A percentile compares a stretch with the other conserved stretches of the same genome.
Conservation (phyloP, 2,113 vertebrate species). For the Myotis yumanensis region DNA sequence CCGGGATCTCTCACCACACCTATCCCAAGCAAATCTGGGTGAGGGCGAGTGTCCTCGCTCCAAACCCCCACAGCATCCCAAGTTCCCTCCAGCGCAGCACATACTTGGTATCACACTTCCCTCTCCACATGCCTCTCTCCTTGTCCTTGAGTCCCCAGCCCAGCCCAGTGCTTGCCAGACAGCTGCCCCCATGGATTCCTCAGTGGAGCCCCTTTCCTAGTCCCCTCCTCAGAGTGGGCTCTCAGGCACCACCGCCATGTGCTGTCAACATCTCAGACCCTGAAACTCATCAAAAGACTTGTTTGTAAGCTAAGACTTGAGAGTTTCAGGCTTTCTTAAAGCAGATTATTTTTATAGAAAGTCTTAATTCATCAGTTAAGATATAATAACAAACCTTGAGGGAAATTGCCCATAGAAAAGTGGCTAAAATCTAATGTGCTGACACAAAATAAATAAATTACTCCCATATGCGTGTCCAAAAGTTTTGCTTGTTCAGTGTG, state of each 20-base stretch:
- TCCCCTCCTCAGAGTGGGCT: background rate
- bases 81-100: background rate
- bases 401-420: slow-evolving; percentile 35
- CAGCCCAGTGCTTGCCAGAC: no score
- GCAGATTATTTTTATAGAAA: slow-evolving; percentile 36
- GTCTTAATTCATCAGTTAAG: slow-evolving; percentile 26
- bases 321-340: background rate
- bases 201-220: background rate
- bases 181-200: background rate
- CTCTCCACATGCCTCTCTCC: background rate
- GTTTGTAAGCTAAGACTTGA: background rate
- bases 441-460: slow-evolving; percentile 40
- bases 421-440: background rate
- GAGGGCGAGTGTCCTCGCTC: background rate
- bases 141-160: background rate
- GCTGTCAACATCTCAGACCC: background rate
- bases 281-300: background rate
- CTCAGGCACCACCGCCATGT: background rate
- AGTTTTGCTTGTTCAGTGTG: background rate
- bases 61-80: background rate
- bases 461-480: background rate
- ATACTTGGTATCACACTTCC: background rate
- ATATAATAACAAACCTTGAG: slow-evolving; percentile 13
- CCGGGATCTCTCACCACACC: background rate
- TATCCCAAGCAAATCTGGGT: background rate